A percentile compares a stretch with the other conserved stretches of the same genome.
Conservation (phyloP, 1,140 invertebrate species). For the Phenacoccus solenopsis region DNA sequence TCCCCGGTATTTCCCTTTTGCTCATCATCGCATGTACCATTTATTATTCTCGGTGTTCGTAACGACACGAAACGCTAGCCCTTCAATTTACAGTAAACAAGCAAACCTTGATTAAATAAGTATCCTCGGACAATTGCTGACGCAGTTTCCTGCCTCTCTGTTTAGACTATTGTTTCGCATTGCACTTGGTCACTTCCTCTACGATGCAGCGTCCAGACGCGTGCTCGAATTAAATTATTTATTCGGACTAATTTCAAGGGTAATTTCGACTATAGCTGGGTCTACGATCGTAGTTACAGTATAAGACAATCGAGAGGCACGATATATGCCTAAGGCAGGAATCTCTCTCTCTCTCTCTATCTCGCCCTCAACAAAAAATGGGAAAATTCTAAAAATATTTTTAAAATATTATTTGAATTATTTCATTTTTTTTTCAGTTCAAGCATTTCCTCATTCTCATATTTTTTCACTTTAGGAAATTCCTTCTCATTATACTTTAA, state of each 20-base stretch:
- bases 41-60: constrained; percentile 10
- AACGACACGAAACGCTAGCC: constrained; percentile 5
- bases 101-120: constrained; percentile 15
- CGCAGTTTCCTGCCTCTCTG: background rate
- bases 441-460: no score
- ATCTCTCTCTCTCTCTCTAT: no score
- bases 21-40: background rate
- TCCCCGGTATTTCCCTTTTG: background rate
- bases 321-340: no score
- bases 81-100: constrained; percentile 17
- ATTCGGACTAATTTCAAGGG: background rate
- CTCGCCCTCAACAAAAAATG: no score
- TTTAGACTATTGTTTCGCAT: constrained; percentile 10
- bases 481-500: no score
- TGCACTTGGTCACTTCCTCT: background rate
- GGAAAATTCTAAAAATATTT: no score
- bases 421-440: no score
- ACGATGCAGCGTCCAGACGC: background rate
- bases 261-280: no score
- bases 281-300: no score
- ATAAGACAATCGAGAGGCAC: no score
- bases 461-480: no score
- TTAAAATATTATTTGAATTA: no score
- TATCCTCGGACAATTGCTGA: constrained; percentile 11
- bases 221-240: background rate